Evolutionary conservation across 2,797 vertebrate species (phyloP).

Genomic region (Brachyalestes nurse): DNA sequence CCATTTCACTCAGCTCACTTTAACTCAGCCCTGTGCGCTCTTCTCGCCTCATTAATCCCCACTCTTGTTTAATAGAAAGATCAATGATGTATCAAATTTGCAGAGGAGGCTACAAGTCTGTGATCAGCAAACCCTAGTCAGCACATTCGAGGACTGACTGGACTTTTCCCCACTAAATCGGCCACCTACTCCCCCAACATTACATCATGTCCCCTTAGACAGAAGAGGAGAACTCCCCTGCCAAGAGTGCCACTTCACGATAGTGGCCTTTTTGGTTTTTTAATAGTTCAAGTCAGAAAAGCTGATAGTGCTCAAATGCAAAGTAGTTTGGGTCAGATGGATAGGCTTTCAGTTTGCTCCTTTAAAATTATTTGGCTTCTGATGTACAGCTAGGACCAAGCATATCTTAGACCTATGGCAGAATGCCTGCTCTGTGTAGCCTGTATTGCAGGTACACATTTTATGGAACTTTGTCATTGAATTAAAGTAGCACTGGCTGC

Average conservation of each 20-base stretch:
- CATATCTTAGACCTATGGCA: slow-evolving; percentile 11
- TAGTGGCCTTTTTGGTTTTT: slow-evolving; percentile 40
- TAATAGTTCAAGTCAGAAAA: slow-evolving; percentile 36
- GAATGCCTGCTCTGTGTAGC: slow-evolving; percentile 6
- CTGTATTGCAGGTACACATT: slow-evolving; percentile 18
- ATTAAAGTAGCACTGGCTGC: slow-evolving; percentile 13
- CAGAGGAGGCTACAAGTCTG: slow-evolving; percentile 59
- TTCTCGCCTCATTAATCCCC: slow-evolving; percentile 62
- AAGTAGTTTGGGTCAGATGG: slow-evolving; percentile 17
- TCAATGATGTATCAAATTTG: slow-evolving; percentile 67
- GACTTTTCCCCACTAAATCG: slow-evolving; percentile 42
- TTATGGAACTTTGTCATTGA: slow-evolving; percentile 4
- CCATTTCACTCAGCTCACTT: slow-evolving; percentile 42
- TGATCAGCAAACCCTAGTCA: slow-evolving; percentile 56
- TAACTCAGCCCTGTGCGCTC: slow-evolving; percentile 39
- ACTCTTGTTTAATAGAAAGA: slow-evolving; percentile 65
- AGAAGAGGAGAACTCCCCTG: slow-evolving; percentile 22
- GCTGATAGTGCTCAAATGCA: slow-evolving; percentile 36
- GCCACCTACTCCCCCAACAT: background rate
- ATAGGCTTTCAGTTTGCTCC: slow-evolving; percentile 21
- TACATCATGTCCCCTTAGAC: slow-evolving; percentile 21
- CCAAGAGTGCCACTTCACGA: slow-evolving; percentile 38
- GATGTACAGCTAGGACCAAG: slow-evolving; percentile 18
- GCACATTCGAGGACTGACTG: slow-evolving; percentile 57
- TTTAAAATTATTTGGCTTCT: slow-evolving; percentile 35